Evolutionary conservation across 2,888 invertebrate genomes (phyloP), one percentile per base, ranked within the genome.

Genomic region (Lasioglossum vierecki): DNA sequence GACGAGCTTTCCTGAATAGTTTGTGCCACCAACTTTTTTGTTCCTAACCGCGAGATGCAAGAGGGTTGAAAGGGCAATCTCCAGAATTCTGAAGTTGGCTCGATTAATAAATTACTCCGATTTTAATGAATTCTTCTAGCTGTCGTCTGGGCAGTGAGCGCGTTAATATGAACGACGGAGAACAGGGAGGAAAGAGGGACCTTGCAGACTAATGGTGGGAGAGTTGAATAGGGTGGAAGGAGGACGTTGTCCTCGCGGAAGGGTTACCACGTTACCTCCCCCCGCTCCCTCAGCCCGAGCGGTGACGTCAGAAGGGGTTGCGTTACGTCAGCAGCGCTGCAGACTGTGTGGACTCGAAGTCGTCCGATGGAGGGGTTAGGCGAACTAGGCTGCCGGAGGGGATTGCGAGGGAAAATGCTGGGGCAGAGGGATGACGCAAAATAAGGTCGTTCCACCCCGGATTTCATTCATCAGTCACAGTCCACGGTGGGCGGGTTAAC

Each of bases 401-500:
- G 72, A 72, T 57, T 57, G 80, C 80, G 86, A 76, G 81, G 86
- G 79, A 80, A 72, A 82, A 44, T 80, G 79, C 71, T 85, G 30
- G 76, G 30, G 63, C 26, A 63, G 77, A 76, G 76, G 87, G 79
- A 78, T 86, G 89, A 90, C 87, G 91, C 91, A 88, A 91, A 92
- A 92, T 91, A 92, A 91, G 93, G 92, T 93, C 93, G 91, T 89
- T 68, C 89, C 82, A 92, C 93, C 93, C 88, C 90, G 87, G 90
- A 90, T 91, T 90, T 91, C 93, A 93, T 93, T 93, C 93, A 93
- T 93, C 92, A 90, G 92, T 91, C 91, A 92, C 89, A 87, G 89
- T 91, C 92, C 87, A 90, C 76, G 79, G 79, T 76, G 83, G 74
- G 63, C 49, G 74, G 44, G 74, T 82, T 86, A 89, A 84, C 89